A percentile compares a stretch with the other conserved stretches of the same genome.
Evolutionary conservation across 2,888 invertebrate species (phyloP).

Genomic region (Agrotis clavis): DNA sequence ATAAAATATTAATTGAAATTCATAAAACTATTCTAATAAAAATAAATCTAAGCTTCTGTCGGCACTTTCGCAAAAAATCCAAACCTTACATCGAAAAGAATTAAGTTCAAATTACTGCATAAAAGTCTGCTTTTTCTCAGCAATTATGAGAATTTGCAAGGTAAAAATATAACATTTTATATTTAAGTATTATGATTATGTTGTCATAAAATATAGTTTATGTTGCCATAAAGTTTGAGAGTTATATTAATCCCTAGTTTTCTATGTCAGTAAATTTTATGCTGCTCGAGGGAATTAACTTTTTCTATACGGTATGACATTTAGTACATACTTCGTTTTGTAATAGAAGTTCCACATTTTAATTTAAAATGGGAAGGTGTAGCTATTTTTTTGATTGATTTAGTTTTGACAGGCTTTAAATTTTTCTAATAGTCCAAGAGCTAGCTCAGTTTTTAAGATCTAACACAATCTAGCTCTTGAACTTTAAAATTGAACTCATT

Average conservation of each 20-base stretch:
- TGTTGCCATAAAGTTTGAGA: constrained; percentile 29
- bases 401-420: background rate
- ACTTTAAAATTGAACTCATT: no score
- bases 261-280: constrained; percentile 21
- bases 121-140: background rate
- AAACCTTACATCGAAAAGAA: background rate
- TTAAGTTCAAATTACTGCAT: constrained; percentile 8
- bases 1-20: background rate
- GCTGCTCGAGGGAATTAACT: constrained; percentile 7
- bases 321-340: constrained; percentile 9
- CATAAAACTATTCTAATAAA: constrained; percentile 1
- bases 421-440: no score
- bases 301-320: constrained; percentile 12
- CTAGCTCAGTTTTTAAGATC: no score
- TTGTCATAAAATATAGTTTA: constrained; percentile 46
- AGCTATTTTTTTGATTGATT: background rate
- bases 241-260: constrained; percentile 21
- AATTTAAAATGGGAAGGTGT: background rate
- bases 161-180: constrained; percentile 25
- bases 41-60: constrained; percentile 1
- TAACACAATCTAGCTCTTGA: no score
- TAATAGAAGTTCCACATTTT: constrained; percentile 21
- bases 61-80: background rate
- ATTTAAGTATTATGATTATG: constrained; percentile 23
- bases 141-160: constrained; percentile 41